phyloP scores from a whole-genome alignment of 1,140 invertebrate genomes.

The Procambarus virginalis region DNA sequence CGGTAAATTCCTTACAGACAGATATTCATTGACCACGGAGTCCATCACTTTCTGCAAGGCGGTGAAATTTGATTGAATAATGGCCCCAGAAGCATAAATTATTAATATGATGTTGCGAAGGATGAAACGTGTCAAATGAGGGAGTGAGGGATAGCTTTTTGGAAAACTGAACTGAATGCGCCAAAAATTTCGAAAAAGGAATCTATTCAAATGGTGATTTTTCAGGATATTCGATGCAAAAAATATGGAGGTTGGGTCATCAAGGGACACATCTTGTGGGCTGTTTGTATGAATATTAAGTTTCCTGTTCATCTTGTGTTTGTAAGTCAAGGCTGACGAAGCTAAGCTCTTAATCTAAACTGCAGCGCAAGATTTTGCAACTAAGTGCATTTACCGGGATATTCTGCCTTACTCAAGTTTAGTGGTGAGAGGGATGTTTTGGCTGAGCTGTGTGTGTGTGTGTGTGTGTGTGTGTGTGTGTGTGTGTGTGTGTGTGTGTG shows the following conservation, averaged over 20 bases:
- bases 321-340: too few species aligned
- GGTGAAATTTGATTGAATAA: neutral
- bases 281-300: neutral
- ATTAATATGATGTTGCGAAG: neutral
- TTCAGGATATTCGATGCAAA: neutral
- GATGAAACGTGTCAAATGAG: neutral
- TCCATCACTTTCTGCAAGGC: conserved; percentile 53
- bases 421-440: too few species aligned
- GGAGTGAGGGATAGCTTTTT: neutral
- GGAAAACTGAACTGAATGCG: neutral
- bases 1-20: conserved; percentile 28
- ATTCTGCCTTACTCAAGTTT: too few species aligned
- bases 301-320: neutral
- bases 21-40: conserved; percentile 39
- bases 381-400: too few species aligned
- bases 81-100: neutral
- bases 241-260: neutral
- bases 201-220: neutral
- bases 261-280: neutral
- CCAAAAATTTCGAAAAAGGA: neutral
- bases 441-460: too few species aligned
- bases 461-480: too few species aligned
- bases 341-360: too few species aligned
- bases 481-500: too few species aligned
- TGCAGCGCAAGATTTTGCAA: too few species aligned